phyloP scores from a whole-genome alignment of 1,140 invertebrate genomes.

The Muscidifurax raptorellus region DNA sequence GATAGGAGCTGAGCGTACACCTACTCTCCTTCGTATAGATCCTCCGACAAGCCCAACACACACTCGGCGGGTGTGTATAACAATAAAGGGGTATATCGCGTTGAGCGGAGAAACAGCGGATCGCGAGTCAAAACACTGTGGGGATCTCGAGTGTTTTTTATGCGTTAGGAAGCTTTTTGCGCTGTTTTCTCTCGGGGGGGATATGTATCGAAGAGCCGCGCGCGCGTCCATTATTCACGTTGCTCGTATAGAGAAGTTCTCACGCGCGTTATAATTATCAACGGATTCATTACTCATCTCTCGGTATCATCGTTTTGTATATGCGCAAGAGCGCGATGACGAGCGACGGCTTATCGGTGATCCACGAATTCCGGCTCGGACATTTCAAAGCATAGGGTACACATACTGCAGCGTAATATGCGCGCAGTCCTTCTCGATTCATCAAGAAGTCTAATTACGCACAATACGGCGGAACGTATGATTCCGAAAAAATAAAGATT shows the following conservation, averaged over 20 bases:
- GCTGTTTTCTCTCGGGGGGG: no score
- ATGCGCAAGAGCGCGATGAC: no score
- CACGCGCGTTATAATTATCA: not conserved
- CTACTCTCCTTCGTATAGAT: slow-evolving; percentile 60
- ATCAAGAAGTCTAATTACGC: not conserved
- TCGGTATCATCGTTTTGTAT: no score
- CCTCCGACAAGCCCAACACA: slow-evolving; percentile 52
- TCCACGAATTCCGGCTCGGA: not conserved
- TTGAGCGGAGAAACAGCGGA: not conserved
- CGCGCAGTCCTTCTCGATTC: not conserved
- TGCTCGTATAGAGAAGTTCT: not conserved
- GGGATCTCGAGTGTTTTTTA: not conserved
- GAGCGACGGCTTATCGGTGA: no score
- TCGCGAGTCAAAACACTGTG: slow-evolving; percentile 6
- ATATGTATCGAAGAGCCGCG: no score
- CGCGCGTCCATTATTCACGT: not conserved
- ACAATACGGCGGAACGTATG: not conserved
- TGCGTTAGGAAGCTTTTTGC: not conserved
- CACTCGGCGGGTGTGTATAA: slow-evolving; percentile 57
- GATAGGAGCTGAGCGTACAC: slow-evolving; percentile 61
- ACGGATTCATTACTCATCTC: not conserved
- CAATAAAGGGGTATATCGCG: slow-evolving; percentile 64
- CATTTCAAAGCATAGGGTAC: no score
- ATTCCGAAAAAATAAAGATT: not conserved
- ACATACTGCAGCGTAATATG: no score